Percentiles rank a stretch among this genome's conserved stretches.
phyloP scores from a whole-genome alignment of 2,113 vertebrate genomes.

The Collichthys lucidus region DNA sequence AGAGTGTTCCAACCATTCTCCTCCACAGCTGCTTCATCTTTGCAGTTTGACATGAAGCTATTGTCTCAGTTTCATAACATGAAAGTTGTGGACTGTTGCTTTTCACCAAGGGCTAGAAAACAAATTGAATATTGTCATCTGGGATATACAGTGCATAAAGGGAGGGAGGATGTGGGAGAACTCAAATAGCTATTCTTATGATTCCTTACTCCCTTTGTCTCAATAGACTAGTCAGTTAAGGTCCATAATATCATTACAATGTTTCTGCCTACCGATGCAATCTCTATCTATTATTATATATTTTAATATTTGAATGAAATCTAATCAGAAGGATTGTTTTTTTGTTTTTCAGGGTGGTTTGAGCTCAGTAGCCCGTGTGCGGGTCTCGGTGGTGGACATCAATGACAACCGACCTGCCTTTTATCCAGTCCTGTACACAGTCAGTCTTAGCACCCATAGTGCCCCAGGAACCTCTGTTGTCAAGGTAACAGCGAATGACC shows the following conservation, averaged over 20 bases:
- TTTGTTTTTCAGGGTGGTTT: slow-evolving; percentile 88
- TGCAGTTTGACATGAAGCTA: slow-evolving; percentile 56
- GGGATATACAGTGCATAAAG: slow-evolving; percentile 23
- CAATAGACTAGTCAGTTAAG: neutral
- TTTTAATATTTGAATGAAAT: neutral
- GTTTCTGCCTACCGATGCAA: neutral
- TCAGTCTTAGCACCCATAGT: slow-evolving; percentile 94
- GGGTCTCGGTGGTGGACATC: slow-evolving; percentile 91
- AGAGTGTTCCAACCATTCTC: slow-evolving; percentile 25
- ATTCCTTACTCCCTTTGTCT: slow-evolving; percentile 8
- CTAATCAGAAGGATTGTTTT: neutral
- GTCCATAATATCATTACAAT: neutral
- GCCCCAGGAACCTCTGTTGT: slow-evolving; percentile 92
- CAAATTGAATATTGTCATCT: slow-evolving; percentile 27
- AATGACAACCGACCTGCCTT: slow-evolving; percentile 95
- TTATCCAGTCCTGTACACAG: slow-evolving; percentile 92
- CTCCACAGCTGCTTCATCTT: slow-evolving; percentile 43
- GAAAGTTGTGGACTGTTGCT: slow-evolving; percentile 36
- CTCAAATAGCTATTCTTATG: neutral
- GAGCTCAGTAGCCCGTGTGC: slow-evolving; percentile 89
- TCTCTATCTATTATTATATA: neutral
- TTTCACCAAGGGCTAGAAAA: slow-evolving; percentile 37
- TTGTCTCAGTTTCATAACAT: slow-evolving; percentile 21
- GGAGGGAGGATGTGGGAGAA: slow-evolving; percentile 10
- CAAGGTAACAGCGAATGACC: slow-evolving; percentile 92